Conservation (phyloP, 2,888 invertebrate genomes). For the Trachelus stipa region DNA sequence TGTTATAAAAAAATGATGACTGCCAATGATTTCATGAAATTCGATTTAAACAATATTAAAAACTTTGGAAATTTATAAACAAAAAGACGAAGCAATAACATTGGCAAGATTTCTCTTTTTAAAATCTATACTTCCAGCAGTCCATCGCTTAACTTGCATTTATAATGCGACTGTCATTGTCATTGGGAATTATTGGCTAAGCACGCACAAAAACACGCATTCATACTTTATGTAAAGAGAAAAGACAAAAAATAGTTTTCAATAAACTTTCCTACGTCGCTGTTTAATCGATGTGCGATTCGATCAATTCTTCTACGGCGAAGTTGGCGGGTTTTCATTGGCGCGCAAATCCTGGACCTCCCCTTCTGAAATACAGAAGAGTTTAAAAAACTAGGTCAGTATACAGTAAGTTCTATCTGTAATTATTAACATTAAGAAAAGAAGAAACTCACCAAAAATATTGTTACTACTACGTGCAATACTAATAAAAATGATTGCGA, state of each 20-base stretch:
- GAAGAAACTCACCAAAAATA: background rate
- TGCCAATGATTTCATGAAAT: conserved; percentile 13
- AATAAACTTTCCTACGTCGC: background rate
- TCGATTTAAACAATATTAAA: background rate
- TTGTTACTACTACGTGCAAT: background rate
- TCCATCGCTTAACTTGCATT: background rate
- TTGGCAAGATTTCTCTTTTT: background rate
- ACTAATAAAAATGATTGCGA: background rate
- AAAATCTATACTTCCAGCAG: background rate
- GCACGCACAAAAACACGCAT: background rate
- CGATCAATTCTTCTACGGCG: background rate
- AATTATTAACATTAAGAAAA: background rate
- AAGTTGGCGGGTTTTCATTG: conserved; percentile 28
- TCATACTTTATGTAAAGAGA: background rate
- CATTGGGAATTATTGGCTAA: background rate
- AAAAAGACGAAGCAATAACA: background rate
- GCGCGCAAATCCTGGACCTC: conserved; percentile 30
- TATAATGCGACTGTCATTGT: background rate
- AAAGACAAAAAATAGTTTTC: background rate
- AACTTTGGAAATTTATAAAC: conserved; percentile 12
- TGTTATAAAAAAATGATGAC: background rate
- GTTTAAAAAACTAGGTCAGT: conserved; percentile 4
- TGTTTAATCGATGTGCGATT: conserved; percentile 5
- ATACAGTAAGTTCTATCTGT: background rate
- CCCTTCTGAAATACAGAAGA: conserved; percentile 34